Evolutionary conservation across 2,113 vertebrate genomes (phyloP).

Genomic region (Pygoscelis adeliae): DNA sequence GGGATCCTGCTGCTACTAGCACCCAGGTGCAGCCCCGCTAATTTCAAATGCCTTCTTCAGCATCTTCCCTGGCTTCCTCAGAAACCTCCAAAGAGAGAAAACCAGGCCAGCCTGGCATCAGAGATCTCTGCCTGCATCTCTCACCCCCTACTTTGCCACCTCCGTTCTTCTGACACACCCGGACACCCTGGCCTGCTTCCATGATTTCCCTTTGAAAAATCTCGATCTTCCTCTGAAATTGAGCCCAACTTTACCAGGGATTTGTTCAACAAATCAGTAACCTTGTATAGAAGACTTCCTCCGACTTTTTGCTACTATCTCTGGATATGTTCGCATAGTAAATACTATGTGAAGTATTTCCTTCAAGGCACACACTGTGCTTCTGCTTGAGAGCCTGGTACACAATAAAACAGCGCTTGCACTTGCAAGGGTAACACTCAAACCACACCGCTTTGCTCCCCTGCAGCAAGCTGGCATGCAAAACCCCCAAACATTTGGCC

Average conservation of each 20-base stretch:
- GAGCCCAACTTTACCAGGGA: background rate
- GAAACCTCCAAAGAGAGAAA: background rate
- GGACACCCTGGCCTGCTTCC: fast-evolving
- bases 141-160: background rate
- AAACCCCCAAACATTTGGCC: background rate
- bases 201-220: background rate
- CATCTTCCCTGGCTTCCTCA: background rate
- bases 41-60: background rate
- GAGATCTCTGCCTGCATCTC: background rate
- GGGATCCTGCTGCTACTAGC: fast-evolving
- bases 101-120: fast-evolving
- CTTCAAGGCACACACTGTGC: background rate
- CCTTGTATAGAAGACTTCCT: background rate
- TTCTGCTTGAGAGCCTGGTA: background rate
- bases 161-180: background rate
- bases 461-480: background rate
- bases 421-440: too few species aligned
- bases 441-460: background rate
- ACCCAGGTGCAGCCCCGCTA: background rate
- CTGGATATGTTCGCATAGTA: fast-evolving
- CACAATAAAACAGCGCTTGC: background rate
- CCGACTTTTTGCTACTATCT: fast-evolving
- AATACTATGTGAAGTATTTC: fast-evolving
- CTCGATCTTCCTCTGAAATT: background rate
- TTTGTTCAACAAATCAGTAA: background rate